Percentiles rank a stretch among this genome's conserved stretches.
These are phyloP conservation scores for Macrosoma leucophasiata DNA, from an alignment of 2,888 invertebrate species.

Conservation along the genomic window DNA sequence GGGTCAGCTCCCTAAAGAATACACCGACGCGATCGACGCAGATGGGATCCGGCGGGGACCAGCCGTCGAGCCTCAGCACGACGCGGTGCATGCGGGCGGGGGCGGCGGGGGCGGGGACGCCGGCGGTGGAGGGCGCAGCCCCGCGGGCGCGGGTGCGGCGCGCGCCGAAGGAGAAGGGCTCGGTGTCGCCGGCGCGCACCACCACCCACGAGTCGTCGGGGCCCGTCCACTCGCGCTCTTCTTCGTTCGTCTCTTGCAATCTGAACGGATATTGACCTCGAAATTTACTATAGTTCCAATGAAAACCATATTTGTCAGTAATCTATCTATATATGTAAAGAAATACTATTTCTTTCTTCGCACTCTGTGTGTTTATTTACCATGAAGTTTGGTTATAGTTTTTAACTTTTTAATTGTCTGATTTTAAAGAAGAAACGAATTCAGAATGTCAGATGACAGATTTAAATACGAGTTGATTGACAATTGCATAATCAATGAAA, in stretches of 20 bases:
- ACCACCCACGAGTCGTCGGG: slow-evolving; percentile 80
- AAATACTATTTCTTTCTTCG: no score
- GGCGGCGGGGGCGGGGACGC: slow-evolving; percentile 81
- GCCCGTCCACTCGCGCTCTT: slow-evolving; percentile 39
- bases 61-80: slow-evolving; percentile 91
- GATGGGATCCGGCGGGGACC: slow-evolving; percentile 90
- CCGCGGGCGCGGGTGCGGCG: slow-evolving; percentile 77
- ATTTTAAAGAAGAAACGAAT: no score
- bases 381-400: no score
- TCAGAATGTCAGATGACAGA: no score
- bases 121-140: slow-evolving; percentile 81
- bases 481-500: no score
- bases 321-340: no score
- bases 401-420: no score
- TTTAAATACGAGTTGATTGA: no score
- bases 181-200: slow-evolving; percentile 83
- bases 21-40: slow-evolving; percentile 97
- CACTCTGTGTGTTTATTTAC: no score
- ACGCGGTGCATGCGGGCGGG: slow-evolving; percentile 91
- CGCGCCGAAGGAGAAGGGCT: slow-evolving; percentile 90
- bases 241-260: slow-evolving; percentile 33
- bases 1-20: slow-evolving; percentile 83
- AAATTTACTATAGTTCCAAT: no score
- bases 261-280: slow-evolving; percentile 28
- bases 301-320: no score